Evolutionary conservation across 2,797 vertebrate species (phyloP).

Genomic region (Argyrosomus regius): DNA sequence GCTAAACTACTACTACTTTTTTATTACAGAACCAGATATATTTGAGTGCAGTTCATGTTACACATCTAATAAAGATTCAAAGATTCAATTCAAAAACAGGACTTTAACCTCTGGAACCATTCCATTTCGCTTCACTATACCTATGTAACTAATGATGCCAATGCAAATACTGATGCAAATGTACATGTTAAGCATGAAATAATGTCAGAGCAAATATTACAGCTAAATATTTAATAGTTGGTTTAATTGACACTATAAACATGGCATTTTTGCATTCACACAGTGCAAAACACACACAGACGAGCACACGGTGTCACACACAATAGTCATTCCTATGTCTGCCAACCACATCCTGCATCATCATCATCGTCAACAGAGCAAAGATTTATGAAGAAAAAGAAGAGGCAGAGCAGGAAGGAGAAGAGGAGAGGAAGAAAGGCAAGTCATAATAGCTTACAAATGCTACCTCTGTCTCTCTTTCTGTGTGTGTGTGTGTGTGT

Average conservation of each 20-base stretch:
- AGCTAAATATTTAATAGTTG: neutral
- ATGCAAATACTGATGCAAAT: neutral
- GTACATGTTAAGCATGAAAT: neutral
- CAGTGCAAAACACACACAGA: constrained; percentile 9
- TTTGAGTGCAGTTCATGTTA: no score
- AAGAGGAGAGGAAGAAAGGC: constrained; percentile 38
- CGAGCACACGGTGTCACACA: neutral
- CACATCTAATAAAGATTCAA: no score
- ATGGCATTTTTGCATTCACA: neutral
- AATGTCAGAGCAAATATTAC: neutral
- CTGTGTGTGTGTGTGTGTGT: neutral
- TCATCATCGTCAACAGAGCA: constrained; percentile 32
- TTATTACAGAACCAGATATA: no score
- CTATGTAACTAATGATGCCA: neutral
- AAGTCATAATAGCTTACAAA: constrained; percentile 77
- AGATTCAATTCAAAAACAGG: no score
- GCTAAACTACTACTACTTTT: no score
- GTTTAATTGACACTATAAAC: neutral
- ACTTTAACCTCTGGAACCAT: neutral
- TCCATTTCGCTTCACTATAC: neutral
- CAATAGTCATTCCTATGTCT: no score
- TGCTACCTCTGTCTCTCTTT: constrained; percentile 53
- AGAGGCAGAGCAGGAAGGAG: constrained; percentile 14
- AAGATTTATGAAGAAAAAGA: constrained; percentile 19
- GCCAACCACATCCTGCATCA: constrained; percentile 20